These are phyloP conservation scores for Catharus fuscescens DNA, from an alignment of 2,113 vertebrate species.

Conservation along the genomic window DNA sequence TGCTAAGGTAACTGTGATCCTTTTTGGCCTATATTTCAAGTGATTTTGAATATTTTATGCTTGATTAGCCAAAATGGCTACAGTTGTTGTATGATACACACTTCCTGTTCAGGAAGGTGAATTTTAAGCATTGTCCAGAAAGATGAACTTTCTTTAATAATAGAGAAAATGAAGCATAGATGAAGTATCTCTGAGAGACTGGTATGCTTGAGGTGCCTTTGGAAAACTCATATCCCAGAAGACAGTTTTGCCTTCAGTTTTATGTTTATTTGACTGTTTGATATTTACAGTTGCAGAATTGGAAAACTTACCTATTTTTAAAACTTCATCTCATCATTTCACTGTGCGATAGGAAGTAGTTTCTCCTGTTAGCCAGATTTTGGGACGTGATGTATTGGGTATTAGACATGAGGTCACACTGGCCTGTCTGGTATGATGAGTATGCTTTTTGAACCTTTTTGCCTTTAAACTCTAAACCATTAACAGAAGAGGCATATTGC, in stretches of 20 bases:
- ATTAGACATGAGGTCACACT: not conserved
- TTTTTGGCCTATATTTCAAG: not conserved
- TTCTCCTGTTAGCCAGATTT: not conserved
- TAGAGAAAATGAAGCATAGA: not conserved
- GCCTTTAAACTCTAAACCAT: not conserved
- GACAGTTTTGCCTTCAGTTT: not conserved
- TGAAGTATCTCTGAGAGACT: not conserved
- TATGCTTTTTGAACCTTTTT: not conserved
- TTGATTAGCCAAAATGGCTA: not conserved
- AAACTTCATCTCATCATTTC: not conserved
- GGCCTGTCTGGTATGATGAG: not conserved
- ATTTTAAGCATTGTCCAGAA: not conserved
- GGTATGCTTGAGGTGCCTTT: not conserved
- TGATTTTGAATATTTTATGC: not conserved
- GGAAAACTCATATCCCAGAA: not conserved
- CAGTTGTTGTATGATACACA: not conserved
- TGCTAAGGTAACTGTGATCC: slow-evolving; percentile 85
- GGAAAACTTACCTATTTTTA: not conserved
- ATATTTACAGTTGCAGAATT: not conserved
- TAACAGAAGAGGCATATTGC: not conserved
- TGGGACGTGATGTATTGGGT: not conserved
- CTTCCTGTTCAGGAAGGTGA: not conserved
- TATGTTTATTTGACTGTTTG: not conserved
- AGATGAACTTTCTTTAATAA: not conserved
- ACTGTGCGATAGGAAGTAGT: not conserved